Evolutionary conservation across 2,888 invertebrate genomes (phyloP), one percentile per base, ranked within the genome.

Genomic region (Caradrina kadenii): DNA sequence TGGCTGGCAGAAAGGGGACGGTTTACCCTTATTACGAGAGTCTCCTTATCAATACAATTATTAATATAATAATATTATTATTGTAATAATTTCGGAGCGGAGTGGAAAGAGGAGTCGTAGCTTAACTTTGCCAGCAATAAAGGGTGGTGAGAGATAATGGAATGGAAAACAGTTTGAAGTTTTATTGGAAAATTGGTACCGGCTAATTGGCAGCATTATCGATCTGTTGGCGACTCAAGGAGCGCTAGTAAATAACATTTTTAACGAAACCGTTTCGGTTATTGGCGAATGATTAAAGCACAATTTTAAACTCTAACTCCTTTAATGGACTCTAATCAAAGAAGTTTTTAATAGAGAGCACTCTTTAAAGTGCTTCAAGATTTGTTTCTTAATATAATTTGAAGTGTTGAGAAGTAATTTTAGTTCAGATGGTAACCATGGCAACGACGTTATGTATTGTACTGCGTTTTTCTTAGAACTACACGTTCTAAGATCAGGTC

Each of bases 1-100:
- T 95, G 94, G 94, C 93, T 95, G 95, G 91, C 93, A 94, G 94
- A 95, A 94, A 95, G 95, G 96, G 95, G 95, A 95, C 93, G 95
- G 95, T 95, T 95, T 95, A 95, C 95, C 95, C 95, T 95, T 95
- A 95, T 95, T 96, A 96, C 94, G 94, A 94, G 95, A 94, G 95
- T 94, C 95, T 95, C 95, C 96, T 96, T 95, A 96, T 96, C 96
- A 96, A 96, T 96, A 95, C 95, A 96, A 96, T 96, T 95, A 96
- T 95, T 95, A 96, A 95, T 96, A 95, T 95, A 95, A 95, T 96
- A 95, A 95, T 95, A 96, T 95, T 96, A 95, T 95, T 96, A 95
- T 95, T 95, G 95, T 95, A 95, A 95, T 95, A 95, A 96, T 95
- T 96, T 95, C 89, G 92, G 93, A 91, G 92, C 91, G 89, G 87